A percentile compares a stretch with the other conserved stretches of the same genome.
phyloP scores from a whole-genome alignment of 2,888 invertebrate genomes.

The Carabus problematicus region DNA sequence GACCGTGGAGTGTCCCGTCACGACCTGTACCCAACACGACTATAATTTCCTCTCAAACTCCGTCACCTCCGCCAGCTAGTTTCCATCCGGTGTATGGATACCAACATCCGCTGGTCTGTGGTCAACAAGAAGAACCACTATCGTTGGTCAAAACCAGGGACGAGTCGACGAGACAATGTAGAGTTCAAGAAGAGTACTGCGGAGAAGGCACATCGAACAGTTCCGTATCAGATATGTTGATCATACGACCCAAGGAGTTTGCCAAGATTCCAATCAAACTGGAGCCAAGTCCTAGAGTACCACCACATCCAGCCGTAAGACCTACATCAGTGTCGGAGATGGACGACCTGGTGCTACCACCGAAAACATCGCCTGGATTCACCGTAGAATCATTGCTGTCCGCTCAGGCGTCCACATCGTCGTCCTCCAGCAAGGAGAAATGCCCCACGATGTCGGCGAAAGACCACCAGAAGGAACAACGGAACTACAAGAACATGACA shows the following conservation, averaged over 20 bases:
- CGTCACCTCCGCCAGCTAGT: slow-evolving; percentile 54
- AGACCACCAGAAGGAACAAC: slow-evolving; percentile 66
- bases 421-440: slow-evolving; percentile 35
- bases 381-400: slow-evolving; percentile 49
- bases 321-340: slow-evolving; percentile 38
- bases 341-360: slow-evolving; percentile 15
- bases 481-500: slow-evolving; percentile 96
- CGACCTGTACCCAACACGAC: slow-evolving; percentile 60
- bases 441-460: no score
- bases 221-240: slow-evolving; percentile 25
- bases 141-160: slow-evolving; percentile 62
- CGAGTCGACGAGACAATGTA: slow-evolving; percentile 19
- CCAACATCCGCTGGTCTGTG: slow-evolving; percentile 14
- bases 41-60: no score
- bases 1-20: slow-evolving; percentile 69
- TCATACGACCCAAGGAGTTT: slow-evolving; percentile 41
- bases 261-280: slow-evolving; percentile 50
- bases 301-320: slow-evolving; percentile 63
- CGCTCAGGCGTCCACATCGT: slow-evolving; percentile 34
- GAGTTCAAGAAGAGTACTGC: slow-evolving; percentile 21
- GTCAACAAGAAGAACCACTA: slow-evolving; percentile 67
- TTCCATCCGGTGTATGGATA: slow-evolving; percentile 44
- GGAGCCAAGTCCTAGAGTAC: slow-evolving; percentile 61
- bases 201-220: slow-evolving; percentile 1
- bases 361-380: slow-evolving; percentile 47